Percentiles rank a stretch among this genome's conserved stretches.
phyloP scores from a whole-genome alignment of 2,797 vertebrate species.

The Gouania willdenowi region DNA sequence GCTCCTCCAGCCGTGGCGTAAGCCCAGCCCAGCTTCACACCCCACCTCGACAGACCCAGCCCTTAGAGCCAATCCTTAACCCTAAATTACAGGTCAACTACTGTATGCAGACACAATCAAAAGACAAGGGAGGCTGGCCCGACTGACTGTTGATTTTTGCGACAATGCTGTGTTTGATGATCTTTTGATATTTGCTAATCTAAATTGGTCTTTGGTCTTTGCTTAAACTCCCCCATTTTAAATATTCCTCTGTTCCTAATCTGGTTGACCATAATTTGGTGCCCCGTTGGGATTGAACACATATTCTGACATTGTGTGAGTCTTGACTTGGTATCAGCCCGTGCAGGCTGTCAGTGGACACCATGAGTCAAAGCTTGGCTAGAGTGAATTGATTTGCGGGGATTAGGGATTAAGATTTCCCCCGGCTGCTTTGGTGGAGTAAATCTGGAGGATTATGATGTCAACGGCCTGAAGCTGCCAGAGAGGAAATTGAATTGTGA shows the following conservation, averaged over 20 bases:
- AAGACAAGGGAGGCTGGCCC: no score
- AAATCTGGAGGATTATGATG: conserved; percentile 84
- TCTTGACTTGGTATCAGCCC: conserved; percentile 36
- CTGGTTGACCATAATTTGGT: conserved; percentile 1
- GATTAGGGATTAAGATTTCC: conserved; percentile 78
- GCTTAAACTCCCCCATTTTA: conserved; percentile 5
- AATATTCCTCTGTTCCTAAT: conserved; percentile 5
- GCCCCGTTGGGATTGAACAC: conserved; percentile 7
- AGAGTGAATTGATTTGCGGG: conserved; percentile 72
- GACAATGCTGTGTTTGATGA: no score
- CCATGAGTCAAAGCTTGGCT: conserved; percentile 36
- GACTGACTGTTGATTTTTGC: no score
- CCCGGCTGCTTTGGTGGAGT: conserved; percentile 64
- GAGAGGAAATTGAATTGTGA: conserved; percentile 73
- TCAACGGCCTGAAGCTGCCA: conserved; percentile 60
- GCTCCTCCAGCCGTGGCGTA: no score
- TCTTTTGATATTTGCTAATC: no score
- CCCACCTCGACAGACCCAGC: no score
- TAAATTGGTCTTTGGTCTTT: no score
- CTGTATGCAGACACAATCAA: no score
- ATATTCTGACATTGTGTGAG: conserved; percentile 12
- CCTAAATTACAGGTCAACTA: no score
- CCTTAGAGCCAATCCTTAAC: no score
- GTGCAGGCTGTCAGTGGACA: conserved; percentile 10
- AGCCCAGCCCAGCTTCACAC: no score